These are phyloP conservation scores for Nothoprocta pentlandii DNA, from an alignment of 2,113 vertebrate genomes.

Conservation along the genomic window DNA sequence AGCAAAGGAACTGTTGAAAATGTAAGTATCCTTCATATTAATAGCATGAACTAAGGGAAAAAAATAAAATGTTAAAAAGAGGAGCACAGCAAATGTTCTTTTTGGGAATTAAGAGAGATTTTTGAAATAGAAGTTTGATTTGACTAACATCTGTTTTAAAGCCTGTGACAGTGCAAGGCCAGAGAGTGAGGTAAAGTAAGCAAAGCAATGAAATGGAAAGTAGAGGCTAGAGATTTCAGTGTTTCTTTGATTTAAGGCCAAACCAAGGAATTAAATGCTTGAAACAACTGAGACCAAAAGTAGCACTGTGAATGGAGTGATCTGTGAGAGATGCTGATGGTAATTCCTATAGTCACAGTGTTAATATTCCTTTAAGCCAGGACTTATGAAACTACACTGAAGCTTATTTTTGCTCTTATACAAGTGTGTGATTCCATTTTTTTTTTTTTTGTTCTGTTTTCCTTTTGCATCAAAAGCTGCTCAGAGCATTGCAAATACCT, in stretches of 20 bases:
- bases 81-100: not conserved
- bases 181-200: not conserved
- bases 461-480: not conserved
- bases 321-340: not conserved
- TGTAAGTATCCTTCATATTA: not conserved
- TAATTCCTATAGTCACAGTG: not conserved
- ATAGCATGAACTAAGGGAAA: not conserved
- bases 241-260: not conserved
- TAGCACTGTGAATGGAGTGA: not conserved
- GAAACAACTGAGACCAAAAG: not conserved
- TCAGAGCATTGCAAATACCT: not conserved
- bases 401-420: not conserved
- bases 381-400: not conserved
- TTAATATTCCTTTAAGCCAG: not conserved
- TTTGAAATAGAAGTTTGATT: not conserved
- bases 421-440: not conserved
- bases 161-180: not conserved
- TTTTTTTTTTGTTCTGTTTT: not conserved
- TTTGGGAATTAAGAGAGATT: not conserved
- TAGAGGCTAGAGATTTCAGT: not conserved
- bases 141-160: not conserved
- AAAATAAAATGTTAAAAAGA: not conserved
- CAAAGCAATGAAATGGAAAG: not conserved
- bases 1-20: not conserved
- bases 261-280: not conserved